Evolutionary conservation across 1,140 invertebrate genomes (phyloP).

Genomic region (Brachystomella parvula): DNA sequence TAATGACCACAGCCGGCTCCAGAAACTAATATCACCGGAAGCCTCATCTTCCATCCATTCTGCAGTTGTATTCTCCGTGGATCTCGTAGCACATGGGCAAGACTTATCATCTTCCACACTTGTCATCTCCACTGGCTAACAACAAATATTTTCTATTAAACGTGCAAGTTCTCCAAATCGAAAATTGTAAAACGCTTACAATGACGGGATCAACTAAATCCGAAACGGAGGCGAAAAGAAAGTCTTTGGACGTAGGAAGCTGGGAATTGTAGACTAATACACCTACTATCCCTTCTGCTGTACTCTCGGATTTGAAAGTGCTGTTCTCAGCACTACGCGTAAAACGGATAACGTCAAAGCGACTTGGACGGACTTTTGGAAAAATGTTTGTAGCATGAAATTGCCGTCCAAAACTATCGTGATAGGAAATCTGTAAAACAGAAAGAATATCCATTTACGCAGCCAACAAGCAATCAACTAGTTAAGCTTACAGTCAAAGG

Average conservation of each 20-base stretch:
- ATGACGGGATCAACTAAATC: not conserved
- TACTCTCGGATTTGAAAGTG: slow-evolving; percentile 35
- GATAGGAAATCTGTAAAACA: slow-evolving; percentile 38
- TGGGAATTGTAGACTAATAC: not conserved
- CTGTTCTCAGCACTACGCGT: slow-evolving; percentile 42
- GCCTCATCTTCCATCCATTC: too few species aligned
- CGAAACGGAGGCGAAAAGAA: not conserved
- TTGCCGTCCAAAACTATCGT: slow-evolving; percentile 46
- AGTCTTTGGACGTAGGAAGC: not conserved
- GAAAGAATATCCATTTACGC: not conserved
- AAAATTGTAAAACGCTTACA: not conserved
- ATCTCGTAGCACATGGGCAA: not conserved
- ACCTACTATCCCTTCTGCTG: slow-evolving; percentile 17
- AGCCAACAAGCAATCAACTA: not conserved
- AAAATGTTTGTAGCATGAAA: slow-evolving; percentile 45
- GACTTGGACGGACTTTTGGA: slow-evolving; percentile 44
- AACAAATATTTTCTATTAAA: not conserved
- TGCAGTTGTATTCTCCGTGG: not conserved
- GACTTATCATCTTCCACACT: not conserved
- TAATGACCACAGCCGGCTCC: not conserved
- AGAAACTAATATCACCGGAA: too few species aligned
- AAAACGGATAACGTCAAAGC: slow-evolving; percentile 45
- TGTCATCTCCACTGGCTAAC: not conserved
- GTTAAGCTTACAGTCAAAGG: slow-evolving; percentile 40
- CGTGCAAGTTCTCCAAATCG: not conserved